Percentiles rank a stretch among this genome's conserved stretches.
phyloP scores from a whole-genome alignment of 1,140 invertebrate genomes.

The Centruroides sculpturatus region DNA sequence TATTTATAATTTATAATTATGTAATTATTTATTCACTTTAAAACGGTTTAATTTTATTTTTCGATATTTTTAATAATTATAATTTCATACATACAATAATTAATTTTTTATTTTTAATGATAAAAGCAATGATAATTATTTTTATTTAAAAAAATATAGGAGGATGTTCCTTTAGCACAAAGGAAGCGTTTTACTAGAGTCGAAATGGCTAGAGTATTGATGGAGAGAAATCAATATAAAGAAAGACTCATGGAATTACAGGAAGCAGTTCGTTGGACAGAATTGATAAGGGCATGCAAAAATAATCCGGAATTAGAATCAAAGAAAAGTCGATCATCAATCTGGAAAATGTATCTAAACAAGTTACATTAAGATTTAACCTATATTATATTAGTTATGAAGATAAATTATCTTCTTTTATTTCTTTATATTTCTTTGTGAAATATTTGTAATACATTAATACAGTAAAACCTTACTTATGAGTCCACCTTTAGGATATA shows the following conservation, averaged over 20 bases:
- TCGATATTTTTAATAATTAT: too few species aligned
- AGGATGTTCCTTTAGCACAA: slow-evolving; percentile 90
- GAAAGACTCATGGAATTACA: slow-evolving; percentile 95
- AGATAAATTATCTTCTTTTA: too few species aligned
- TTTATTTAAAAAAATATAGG: slow-evolving; percentile 23
- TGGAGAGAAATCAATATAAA: slow-evolving; percentile 98
- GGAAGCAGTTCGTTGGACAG: slow-evolving; percentile 94
- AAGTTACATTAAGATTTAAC: too few species aligned
- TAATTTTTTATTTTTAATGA: too few species aligned
- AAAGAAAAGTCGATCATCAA: slow-evolving; percentile 18
- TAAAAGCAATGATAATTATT: too few species aligned
- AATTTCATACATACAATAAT: too few species aligned
- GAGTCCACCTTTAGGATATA: too few species aligned
- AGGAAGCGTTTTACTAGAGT: slow-evolving; percentile 92
- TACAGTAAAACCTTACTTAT: too few species aligned
- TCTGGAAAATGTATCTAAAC: slow-evolving; percentile 25
- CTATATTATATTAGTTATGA: too few species aligned
- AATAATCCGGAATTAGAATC: slow-evolving; percentile 38
- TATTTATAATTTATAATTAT: background rate
- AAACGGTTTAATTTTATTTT: background rate
- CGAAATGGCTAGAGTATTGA: slow-evolving; percentile 96
- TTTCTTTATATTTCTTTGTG: too few species aligned
- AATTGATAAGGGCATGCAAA: slow-evolving; percentile 71
- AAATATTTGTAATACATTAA: too few species aligned
- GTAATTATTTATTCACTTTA: background rate